Conservation (phyloP, 2,797 vertebrate species). For the Rhynchotus rufescens region DNA sequence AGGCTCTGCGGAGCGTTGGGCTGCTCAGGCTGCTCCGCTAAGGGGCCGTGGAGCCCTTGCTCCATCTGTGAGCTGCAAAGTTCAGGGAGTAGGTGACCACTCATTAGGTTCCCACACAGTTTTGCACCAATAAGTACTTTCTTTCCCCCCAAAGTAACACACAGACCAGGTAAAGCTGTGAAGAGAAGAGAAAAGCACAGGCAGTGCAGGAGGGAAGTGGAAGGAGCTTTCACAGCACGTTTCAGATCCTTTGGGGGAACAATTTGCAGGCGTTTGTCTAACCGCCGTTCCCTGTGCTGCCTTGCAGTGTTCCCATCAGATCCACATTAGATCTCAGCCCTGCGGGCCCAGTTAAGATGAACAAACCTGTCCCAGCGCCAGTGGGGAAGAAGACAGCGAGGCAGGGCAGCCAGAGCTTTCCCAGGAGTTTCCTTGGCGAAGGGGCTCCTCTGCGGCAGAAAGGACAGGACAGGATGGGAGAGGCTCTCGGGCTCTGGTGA, state of each 20-base stretch:
- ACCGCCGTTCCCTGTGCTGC: accelerated
- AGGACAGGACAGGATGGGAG: not conserved
- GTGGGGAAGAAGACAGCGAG: accelerated
- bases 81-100: not conserved
- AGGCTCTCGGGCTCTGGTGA: too few relatives aligned
- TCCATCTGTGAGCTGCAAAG: not conserved
- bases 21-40: not conserved
- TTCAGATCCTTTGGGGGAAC: accelerated
- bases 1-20: not conserved
- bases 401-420: not conserved
- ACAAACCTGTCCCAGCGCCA: not conserved
- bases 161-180: accelerated
- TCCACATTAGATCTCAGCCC: not conserved
- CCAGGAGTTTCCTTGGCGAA: accelerated
- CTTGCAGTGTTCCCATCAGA: not conserved
- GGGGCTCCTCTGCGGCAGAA: accelerated
- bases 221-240: not conserved
- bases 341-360: not conserved
- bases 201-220: constrained; percentile 37
- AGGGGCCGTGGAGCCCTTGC: accelerated
- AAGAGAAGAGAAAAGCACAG: not conserved
- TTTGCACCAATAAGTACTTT: not conserved
- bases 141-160: not conserved
- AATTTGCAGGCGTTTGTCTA: not conserved
- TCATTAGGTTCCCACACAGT: accelerated